Base-by-base conservation (phyloP, 2,113 vertebrate genomes). In the Peromyscus californicus region DNA sequence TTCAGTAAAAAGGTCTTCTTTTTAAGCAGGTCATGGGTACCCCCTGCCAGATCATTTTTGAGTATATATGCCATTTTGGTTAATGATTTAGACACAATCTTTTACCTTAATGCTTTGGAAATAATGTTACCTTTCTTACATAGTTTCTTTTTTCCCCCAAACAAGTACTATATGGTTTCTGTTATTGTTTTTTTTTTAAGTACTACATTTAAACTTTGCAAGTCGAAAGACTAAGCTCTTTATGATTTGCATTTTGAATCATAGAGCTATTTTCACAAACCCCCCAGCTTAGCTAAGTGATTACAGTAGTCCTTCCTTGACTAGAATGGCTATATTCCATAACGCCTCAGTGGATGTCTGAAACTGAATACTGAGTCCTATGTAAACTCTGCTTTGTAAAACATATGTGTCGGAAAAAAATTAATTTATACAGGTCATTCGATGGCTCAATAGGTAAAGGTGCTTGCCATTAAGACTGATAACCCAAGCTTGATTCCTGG, bases 101-200 rank as follows among this genome's bases (percentile, higher is more conserved):
- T 72, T 88, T 87, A 69, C 36, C 72, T 89, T 96, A 90, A 85
- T 78, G 42, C 54, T 90, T 95, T 87, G 26, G 39, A 91, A 96
- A 42, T 96, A 89, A 82, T 90, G 29, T 93, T 29, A 42, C 8
- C 31, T 65, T 90, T 42, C 93, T 95, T 78, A 65, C 78, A 33
- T 87, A 63, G 7, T 90, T 93, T 84, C 54, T 89, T 97, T 42
- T 95, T 24, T 51, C 11, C 21, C 22, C 87, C 36, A 51, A 17
- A n/a, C 2, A 92, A 91, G 42, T 33, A 29, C 24, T 90, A 2
- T 83, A 33, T 59, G 51, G 42, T 93, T 94, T 91, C 51, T 89
- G 0, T 92, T 87, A 94, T 21, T 94, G 4, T 75, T 63, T 79
- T 96, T 78, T n/a, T n/a, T n/a, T n/a, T 94, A 69, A 69, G 63